Percentiles rank a stretch among this genome's conserved stretches.
Conservation (phyloP, 2,113 vertebrate genomes). For the Petrocephalus microphthalmus region DNA sequence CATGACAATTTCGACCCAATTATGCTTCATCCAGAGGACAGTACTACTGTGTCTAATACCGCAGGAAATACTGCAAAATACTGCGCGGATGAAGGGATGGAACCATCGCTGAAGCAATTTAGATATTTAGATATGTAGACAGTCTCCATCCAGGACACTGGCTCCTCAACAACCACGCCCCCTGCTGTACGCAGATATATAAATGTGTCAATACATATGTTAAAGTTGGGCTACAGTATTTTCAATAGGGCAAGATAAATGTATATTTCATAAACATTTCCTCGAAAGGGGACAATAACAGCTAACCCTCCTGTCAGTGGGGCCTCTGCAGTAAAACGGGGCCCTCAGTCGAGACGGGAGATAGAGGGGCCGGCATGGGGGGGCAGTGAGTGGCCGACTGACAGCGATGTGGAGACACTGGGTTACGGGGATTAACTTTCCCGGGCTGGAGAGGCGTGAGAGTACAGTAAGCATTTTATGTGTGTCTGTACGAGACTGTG, state of each 20-base stretch:
- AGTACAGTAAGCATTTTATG: not conserved
- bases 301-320: not conserved
- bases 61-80: not conserved
- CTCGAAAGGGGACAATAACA: not conserved
- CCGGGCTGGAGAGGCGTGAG: not conserved
- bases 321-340: not conserved
- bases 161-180: not conserved
- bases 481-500: not conserved
- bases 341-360: not conserved
- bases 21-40: slow-evolving; percentile 5
- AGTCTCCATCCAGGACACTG: not conserved
- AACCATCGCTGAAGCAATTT: not conserved
- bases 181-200: not conserved
- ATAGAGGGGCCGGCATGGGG: not conserved
- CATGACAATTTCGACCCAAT: not conserved
- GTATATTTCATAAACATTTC: not conserved
- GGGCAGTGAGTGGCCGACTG: not conserved
- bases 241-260: not conserved
- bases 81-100: not conserved
- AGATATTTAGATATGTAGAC: slow-evolving; percentile 2
- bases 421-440: slow-evolving; percentile 1
- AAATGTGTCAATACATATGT: not conserved
- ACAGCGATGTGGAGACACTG: not conserved
- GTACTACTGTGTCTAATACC: not conserved
- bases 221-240: not conserved